Conservation (phyloP, 2,888 invertebrate genomes). For the Chydorus sphaericus region DNA sequence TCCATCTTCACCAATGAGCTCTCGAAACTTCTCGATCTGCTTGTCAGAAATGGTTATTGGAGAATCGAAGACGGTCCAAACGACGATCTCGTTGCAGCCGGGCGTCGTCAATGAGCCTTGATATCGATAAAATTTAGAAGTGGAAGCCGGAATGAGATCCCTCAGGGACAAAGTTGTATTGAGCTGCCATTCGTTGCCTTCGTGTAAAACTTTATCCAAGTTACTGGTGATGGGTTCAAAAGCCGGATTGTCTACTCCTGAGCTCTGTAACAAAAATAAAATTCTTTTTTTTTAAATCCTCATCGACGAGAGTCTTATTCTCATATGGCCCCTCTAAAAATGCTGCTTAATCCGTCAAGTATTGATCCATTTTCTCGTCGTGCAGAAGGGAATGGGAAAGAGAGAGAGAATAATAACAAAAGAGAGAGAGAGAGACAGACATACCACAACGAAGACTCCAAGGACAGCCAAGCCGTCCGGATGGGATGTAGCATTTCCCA, state of each 20-base stretch:
- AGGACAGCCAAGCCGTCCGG: conserved; percentile 46
- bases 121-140: conserved; percentile 45
- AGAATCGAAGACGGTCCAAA: conserved; percentile 49
- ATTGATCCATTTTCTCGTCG: too few relatives aligned
- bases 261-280: conserved; percentile 22
- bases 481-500: conserved; percentile 36
- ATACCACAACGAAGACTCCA: conserved; percentile 44
- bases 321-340: neutral
- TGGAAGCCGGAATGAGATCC: conserved; percentile 40
- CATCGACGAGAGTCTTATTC: neutral
- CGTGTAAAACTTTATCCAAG: conserved; percentile 21
- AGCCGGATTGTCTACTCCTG: conserved; percentile 22
- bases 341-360: neutral
- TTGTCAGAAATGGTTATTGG: conserved; percentile 37
- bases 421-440: neutral
- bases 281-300: neutral
- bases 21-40: conserved; percentile 35
- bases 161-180: conserved; percentile 23
- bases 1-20: conserved; percentile 27
- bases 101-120: conserved; percentile 62
- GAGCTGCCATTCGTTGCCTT: conserved; percentile 22
- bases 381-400: too few relatives aligned
- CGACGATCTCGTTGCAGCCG: conserved; percentile 52
- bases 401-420: too few relatives aligned
- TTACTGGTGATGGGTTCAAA: conserved; percentile 23